Percentiles rank a stretch among this genome's conserved stretches.
Conservation (phyloP, 1,140 invertebrate species). For the Drosophila murphyi region DNA sequence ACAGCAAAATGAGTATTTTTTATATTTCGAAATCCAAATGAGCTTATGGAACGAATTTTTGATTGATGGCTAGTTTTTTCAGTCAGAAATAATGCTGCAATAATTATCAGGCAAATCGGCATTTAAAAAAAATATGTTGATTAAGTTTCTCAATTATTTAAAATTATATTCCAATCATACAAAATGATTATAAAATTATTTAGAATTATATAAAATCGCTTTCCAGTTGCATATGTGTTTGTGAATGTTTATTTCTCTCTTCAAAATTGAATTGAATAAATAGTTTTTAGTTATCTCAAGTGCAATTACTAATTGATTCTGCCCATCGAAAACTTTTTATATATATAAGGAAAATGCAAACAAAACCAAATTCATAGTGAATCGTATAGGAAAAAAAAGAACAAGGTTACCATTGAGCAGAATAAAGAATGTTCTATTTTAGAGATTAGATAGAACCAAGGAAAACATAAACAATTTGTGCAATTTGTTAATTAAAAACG, state of each 20-base stretch:
- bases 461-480: neutral
- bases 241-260: neutral
- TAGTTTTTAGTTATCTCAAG: neutral
- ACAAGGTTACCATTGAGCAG: neutral
- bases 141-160: no score
- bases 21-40: slow-evolving; percentile 38
- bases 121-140: no score
- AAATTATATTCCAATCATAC: no score
- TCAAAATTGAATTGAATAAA: neutral
- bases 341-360: neutral
- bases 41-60: slow-evolving; percentile 74
- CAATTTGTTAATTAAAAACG: slow-evolving; percentile 43
- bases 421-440: slow-evolving; percentile 6
- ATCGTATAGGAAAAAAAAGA: neutral
- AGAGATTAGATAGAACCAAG: slow-evolving; percentile 28
- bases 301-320: neutral
- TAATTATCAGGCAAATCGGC: no score
- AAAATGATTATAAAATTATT: no score
- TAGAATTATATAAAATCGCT: no score
- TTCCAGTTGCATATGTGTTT: neutral
- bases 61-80: slow-evolving; percentile 50
- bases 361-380: neutral
- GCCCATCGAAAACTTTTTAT: neutral
- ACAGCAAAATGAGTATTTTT: neutral
- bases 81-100: neutral